Conservation (phyloP, 2,888 invertebrate species). For the Mythimna albipuncta region DNA sequence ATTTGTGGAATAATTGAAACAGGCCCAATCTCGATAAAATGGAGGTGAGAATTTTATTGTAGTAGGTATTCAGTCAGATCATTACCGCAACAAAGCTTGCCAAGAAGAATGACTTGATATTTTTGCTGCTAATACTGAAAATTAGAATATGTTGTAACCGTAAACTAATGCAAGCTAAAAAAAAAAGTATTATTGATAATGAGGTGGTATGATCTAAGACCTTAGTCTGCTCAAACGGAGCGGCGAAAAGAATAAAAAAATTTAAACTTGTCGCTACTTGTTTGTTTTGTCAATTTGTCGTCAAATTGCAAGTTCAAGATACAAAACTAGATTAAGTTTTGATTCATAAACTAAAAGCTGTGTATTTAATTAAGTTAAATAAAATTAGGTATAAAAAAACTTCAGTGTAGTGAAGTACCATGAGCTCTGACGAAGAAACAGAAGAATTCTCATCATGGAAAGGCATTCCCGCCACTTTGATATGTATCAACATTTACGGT, state of each 20-base stretch:
- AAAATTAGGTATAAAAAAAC: neutral
- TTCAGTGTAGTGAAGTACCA: constrained; percentile 47
- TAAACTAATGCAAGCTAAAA: too few species aligned
- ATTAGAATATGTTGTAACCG: neutral
- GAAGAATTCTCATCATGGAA: constrained; percentile 75
- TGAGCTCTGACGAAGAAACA: constrained; percentile 84
- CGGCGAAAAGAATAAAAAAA: too few species aligned
- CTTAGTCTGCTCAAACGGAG: neutral
- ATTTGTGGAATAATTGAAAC: too few species aligned
- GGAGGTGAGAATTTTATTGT: too few species aligned
- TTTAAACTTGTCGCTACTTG: neutral
- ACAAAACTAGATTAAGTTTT: neutral
- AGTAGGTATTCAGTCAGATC: too few species aligned
- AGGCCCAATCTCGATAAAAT: too few species aligned
- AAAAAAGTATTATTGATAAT: too few species aligned
- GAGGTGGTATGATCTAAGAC: too few species aligned
- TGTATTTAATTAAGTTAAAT: neutral
- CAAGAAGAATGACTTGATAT: too few species aligned
- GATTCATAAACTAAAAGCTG: neutral
- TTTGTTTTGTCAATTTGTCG: neutral
- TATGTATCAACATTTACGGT: constrained; percentile 82
- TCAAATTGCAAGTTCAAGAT: too few species aligned
- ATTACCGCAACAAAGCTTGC: too few species aligned
- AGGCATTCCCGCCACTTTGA: constrained; percentile 83
- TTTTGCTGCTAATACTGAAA: too few species aligned